Conservation (phyloP, 2,888 invertebrate genomes). For the Trachelus troglodyta region DNA sequence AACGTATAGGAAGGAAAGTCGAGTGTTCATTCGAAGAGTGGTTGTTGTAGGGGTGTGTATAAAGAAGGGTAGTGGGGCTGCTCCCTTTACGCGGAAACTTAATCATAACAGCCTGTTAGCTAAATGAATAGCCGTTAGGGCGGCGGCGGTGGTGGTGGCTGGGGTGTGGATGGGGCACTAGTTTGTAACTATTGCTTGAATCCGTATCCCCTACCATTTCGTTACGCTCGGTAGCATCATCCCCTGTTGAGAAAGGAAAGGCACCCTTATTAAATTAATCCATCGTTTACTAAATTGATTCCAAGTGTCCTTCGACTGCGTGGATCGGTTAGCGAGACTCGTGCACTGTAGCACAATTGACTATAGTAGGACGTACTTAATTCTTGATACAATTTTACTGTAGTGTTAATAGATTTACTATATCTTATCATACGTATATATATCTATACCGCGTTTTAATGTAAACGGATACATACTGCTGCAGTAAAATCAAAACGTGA, state of each 20-base stretch:
- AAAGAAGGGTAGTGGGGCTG: slow-evolving; percentile 28
- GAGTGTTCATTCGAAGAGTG: slow-evolving; percentile 8
- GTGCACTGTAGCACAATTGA: not conserved
- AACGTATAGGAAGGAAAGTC: slow-evolving; percentile 26
- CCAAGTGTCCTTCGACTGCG: not conserved
- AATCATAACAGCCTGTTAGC: slow-evolving; percentile 62
- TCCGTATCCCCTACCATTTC: slow-evolving; percentile 36
- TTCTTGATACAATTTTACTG: not conserved
- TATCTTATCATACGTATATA: not conserved
- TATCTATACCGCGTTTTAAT: not conserved
- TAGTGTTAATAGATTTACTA: not conserved
- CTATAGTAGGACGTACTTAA: not conserved
- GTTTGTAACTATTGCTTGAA: slow-evolving; percentile 47
- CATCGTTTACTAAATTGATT: slow-evolving; percentile 51
- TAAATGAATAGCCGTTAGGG: slow-evolving; percentile 52
- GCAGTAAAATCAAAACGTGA: not conserved
- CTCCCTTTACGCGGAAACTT: slow-evolving; percentile 43
- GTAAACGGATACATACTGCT: too few species aligned
- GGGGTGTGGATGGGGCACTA: slow-evolving; percentile 35
- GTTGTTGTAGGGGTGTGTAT: slow-evolving; percentile 9
- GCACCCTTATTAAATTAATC: slow-evolving; percentile 58
- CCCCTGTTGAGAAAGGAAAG: slow-evolving; percentile 4
- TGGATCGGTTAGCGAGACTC: not conserved
- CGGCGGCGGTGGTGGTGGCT: slow-evolving; percentile 40
- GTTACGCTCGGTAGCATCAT: slow-evolving; percentile 17